phyloP scores from a whole-genome alignment of 1,140 invertebrate species.

The Polypedilum pembai region DNA sequence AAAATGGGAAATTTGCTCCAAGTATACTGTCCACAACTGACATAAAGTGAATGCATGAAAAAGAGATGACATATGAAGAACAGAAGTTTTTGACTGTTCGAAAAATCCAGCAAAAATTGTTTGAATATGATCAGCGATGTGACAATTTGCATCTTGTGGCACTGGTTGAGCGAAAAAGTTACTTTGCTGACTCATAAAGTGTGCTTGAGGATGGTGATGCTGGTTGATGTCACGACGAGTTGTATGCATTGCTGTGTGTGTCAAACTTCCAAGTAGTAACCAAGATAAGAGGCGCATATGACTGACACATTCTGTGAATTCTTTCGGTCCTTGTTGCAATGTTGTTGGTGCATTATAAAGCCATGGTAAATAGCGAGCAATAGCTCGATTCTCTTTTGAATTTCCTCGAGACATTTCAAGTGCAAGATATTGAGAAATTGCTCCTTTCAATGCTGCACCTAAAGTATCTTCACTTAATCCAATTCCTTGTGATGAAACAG shows the following conservation, averaged over 20 bases:
- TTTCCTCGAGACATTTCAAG: conserved; percentile 86
- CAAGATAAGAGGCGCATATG: conserved; percentile 93
- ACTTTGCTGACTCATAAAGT: conserved; percentile 39
- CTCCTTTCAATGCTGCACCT: conserved; percentile 90
- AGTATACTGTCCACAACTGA: conserved; percentile 96
- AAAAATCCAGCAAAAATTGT: conserved; percentile 92
- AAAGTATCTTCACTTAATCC: conserved; percentile 91
- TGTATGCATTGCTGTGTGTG: conserved; percentile 62
- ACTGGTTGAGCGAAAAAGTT: conserved; percentile 69
- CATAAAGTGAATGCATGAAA: conserved; percentile 77
- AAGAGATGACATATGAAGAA: conserved; percentile 86
- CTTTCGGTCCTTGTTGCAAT: conserved; percentile 81
- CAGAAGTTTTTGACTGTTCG: conserved; percentile 84
- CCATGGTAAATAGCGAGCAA: conserved; percentile 84
- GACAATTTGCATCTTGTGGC: conserved; percentile 89
- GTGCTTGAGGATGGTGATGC: conserved; percentile 35
- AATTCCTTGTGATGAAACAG: conserved; percentile 46
- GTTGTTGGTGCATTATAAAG: conserved; percentile 78
- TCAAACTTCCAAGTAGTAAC: conserved; percentile 89
- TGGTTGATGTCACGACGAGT: conserved; percentile 38
- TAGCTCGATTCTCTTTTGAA: conserved; percentile 73
- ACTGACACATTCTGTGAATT: conserved; percentile 91
- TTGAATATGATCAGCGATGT: conserved; percentile 65
- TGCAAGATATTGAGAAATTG: conserved; percentile 88
- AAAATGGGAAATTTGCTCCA: conserved; percentile 76